Evolutionary conservation across 1,140 invertebrate species (phyloP).

Genomic region (Drosophila takahashii): DNA sequence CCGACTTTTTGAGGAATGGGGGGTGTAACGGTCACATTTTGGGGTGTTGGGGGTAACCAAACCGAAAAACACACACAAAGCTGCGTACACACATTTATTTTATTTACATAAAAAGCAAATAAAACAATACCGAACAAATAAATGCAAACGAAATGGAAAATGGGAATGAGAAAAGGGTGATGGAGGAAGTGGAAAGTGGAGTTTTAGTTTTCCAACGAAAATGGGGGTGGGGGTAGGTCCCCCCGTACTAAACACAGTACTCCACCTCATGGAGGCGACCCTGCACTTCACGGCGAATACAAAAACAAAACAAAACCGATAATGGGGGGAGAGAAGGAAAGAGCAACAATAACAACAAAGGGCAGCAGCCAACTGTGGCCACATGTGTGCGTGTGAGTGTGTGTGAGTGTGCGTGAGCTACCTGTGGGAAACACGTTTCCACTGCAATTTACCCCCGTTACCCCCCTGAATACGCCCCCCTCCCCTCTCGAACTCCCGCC

Average conservation of each 20-base stretch:
- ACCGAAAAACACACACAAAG: constrained; percentile 41
- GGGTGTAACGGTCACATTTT: constrained; percentile 3
- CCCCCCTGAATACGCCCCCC: background rate
- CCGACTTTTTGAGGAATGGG: too few species aligned
- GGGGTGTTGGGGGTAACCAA: background rate
- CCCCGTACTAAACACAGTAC: background rate
- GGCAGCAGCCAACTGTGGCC: constrained; percentile 45
- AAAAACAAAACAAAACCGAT: constrained; percentile 38
- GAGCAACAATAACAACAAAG: constrained; percentile 32
- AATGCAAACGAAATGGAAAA: constrained; percentile 50
- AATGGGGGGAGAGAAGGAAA: background rate
- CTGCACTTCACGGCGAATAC: constrained; percentile 20
- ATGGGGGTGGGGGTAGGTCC: background rate
- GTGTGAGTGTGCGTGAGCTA: constrained; percentile 40
- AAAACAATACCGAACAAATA: constrained; percentile 56
- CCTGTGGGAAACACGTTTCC: constrained; percentile 79
- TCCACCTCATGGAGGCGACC: constrained; percentile 5
- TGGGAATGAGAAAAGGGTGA: constrained; percentile 8
- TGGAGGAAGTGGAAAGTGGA: constrained; percentile 13
- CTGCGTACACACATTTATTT: constrained; percentile 30
- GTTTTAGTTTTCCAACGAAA: constrained; percentile 64
- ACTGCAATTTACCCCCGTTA: constrained; percentile 22
- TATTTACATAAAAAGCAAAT: constrained; percentile 69
- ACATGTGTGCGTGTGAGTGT: constrained; percentile 5
- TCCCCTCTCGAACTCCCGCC: background rate